These are phyloP conservation scores for Aurelia sp. DNA, from an alignment of 30 jellyfish, hydroid and myxozoan species.

Conservation along the genomic window DNA sequence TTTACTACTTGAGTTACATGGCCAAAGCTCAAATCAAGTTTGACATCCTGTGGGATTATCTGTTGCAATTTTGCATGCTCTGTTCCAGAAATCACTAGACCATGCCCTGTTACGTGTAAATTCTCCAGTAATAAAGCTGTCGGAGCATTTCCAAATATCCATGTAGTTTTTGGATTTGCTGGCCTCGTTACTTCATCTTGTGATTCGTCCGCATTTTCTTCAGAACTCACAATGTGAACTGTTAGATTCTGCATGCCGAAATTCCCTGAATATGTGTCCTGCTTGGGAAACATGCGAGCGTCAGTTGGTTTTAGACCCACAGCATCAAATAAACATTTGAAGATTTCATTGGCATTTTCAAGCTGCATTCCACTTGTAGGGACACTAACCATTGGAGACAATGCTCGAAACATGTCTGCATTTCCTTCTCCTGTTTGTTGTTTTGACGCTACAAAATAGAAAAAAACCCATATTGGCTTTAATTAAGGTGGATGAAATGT, in stretches of 20 bases:
- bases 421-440: background rate
- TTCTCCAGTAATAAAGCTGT: slow-evolving; percentile 43
- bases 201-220: slow-evolving; percentile 38
- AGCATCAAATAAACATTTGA: slow-evolving; percentile 72
- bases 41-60: background rate
- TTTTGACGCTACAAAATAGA: slow-evolving; percentile 15
- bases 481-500: no score
- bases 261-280: slow-evolving; percentile 20
- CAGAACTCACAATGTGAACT: slow-evolving; percentile 59
- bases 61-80: background rate
- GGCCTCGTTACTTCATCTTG: slow-evolving; percentile 15
- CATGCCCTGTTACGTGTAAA: slow-evolving; percentile 27
- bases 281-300: background rate
- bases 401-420: slow-evolving; percentile 57
- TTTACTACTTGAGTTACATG: slow-evolving; percentile 49
- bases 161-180: background rate
- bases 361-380: slow-evolving; percentile 99
- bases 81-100: background rate
- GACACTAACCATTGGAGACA: slow-evolving; percentile 92
- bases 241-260: slow-evolving; percentile 7
- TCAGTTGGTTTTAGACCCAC: slow-evolving; percentile 63
- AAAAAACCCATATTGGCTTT: background rate
- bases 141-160: slow-evolving; percentile 24
- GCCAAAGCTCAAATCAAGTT: slow-evolving; percentile 7
- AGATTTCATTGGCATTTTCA: slow-evolving; percentile 88